phyloP scores from a whole-genome alignment of 2,113 vertebrate species.

The Anhinga rufa region DNA sequence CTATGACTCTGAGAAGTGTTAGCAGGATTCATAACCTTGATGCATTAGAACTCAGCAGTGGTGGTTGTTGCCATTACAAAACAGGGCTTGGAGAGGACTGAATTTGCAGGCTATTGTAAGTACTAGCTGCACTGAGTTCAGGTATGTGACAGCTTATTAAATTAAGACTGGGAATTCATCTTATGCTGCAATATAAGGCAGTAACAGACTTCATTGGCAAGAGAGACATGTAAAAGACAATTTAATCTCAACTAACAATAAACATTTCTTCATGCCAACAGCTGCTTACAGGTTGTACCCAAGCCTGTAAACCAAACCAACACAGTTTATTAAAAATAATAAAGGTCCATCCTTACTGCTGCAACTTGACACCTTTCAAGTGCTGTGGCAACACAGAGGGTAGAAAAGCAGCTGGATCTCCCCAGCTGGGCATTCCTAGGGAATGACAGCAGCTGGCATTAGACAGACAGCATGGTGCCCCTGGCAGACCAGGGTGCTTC shows the following conservation, averaged over 20 bases:
- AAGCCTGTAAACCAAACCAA: not conserved
- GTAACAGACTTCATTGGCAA: not conserved
- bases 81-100: not conserved
- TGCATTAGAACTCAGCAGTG: not conserved
- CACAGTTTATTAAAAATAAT: not conserved
- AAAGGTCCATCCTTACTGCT: not conserved
- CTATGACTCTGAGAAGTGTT: not conserved
- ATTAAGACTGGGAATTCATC: not conserved
- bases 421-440: not conserved
- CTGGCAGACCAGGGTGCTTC: not conserved
- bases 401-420: not conserved
- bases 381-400: not conserved
- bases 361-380: not conserved
- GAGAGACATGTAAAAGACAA: not conserved
- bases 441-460: not conserved
- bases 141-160: conserved; percentile 32
- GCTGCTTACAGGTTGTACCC: not conserved
- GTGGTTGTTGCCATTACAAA: not conserved
- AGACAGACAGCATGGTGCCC: not conserved
- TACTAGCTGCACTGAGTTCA: not conserved
- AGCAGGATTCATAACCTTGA: not conserved
- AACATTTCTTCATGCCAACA: not conserved
- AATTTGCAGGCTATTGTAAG: not conserved
- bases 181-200: conserved; percentile 45
- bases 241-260: not conserved